Base-by-base conservation (phyloP, 2,113 vertebrate genomes). In the Acanthisitta chloris region DNA sequence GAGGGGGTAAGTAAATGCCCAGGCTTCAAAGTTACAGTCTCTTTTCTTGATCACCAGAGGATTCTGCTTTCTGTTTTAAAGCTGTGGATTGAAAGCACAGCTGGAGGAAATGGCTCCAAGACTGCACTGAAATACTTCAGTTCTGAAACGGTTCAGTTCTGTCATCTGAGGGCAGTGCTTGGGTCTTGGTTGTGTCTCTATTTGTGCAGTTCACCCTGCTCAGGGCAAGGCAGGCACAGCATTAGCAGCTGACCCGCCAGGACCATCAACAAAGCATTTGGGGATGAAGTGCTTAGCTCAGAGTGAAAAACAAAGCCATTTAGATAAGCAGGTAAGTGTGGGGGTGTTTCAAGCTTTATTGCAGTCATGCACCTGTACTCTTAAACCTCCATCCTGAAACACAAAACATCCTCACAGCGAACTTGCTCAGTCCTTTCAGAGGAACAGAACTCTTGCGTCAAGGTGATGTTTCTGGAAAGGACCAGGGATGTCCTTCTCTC, bases 381-480 rank as follows among this genome's bases (percentile, higher is more conserved):
- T 3, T 8, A 67, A 67, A 20, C 42, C 28, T 52, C 0, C 1
- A 14, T 14, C 43, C 34, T 18, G 34, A 84, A 79, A 54, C 31
- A 19, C 4, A 1, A 4, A 19, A 4, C 8, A 36, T 14, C 15
- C 62, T 54, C 2, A 2, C 26, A 12, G 58, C 8, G 58, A 66
- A 26, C 40, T 92, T 36, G 40, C 52, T 61, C 34, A 11, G 34
- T 29, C 18, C 40, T 49, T 54, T 42, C 52, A 43, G 42, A 38
- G 51, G 58, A 23, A 9, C 18, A 36, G 2, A 20, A 45, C 10
- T 12, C 12, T 12, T 2, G 4, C 29, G 23, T 34, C 29, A 40
- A 77, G 57, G 20, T 71, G 51, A 12, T n/a, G 36, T 31, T 28
- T 43, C 17, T 45, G 55, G 20, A 33, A 51, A 31, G 24, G 17